These are phyloP conservation scores for Carollia perspicillata DNA, from an alignment of 2,113 vertebrate species.

Conservation along the genomic window DNA sequence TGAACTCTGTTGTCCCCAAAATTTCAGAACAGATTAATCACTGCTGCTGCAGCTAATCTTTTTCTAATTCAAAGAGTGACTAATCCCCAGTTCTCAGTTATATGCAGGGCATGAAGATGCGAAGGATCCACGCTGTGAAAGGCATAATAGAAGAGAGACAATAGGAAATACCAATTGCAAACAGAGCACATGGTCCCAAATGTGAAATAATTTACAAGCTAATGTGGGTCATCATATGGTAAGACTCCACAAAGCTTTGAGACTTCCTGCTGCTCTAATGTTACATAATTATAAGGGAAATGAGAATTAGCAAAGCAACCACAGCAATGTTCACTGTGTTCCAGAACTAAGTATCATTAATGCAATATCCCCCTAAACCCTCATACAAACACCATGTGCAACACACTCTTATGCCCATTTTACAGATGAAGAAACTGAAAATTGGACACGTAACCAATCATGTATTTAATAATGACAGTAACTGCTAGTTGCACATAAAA, in stretches of 20 bases:
- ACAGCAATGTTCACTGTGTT: neutral
- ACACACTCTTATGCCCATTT: neutral
- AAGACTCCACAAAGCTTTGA: conserved; percentile 9
- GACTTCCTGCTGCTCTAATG: neutral
- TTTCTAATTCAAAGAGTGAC: conserved; percentile 21
- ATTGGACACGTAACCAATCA: neutral
- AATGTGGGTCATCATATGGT: neutral
- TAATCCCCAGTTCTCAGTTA: neutral
- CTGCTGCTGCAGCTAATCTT: neutral
- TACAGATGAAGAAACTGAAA: neutral
- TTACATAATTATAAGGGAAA: conserved; percentile 2
- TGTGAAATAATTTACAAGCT: conserved; percentile 28
- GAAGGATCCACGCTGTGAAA: neutral
- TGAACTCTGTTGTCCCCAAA: neutral
- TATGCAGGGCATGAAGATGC: neutral
- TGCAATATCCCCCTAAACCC: neutral
- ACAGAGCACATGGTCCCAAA: neutral
- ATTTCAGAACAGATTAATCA: conserved; percentile 7
- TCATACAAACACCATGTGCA: neutral
- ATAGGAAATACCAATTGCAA: neutral
- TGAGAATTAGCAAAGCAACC: neutral
- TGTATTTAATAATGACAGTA: neutral
- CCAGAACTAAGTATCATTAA: neutral
- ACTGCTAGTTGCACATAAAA: neutral
- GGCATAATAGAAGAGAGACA: neutral